These are phyloP conservation scores for Pardosa pseudoannulata DNA, from an alignment of 2,888 invertebrate genomes.

Conservation along the genomic window DNA sequence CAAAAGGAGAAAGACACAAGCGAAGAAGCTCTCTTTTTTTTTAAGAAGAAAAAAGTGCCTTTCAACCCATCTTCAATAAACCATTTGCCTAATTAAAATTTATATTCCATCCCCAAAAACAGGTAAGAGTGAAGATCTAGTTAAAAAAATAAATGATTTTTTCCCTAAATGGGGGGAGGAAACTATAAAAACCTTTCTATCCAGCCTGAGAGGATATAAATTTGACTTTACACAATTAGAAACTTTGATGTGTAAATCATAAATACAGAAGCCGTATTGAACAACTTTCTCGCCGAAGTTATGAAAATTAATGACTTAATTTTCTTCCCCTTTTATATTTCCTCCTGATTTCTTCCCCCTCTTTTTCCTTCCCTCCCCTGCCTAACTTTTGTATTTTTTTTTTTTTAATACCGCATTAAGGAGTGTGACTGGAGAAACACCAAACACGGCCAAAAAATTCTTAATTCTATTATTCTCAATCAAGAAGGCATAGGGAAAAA, in stretches of 20 bases:
- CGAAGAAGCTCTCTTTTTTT: background rate
- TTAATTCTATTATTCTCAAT: conserved; percentile 72
- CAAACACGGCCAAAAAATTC: conserved; percentile 55
- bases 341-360: background rate
- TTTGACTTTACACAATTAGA: conserved; percentile 71
- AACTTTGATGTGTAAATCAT: conserved; percentile 70
- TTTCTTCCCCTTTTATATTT: conserved; percentile 39
- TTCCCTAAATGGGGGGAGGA: background rate
- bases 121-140: background rate
- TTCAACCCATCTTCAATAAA: conserved; percentile 13
- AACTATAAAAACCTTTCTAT: conserved; percentile 14
- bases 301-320: conserved; percentile 71
- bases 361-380: conserved; percentile 27
- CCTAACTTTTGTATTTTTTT: conserved; percentile 1
- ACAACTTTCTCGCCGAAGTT: conserved; percentile 56
- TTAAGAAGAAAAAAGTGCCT: background rate
- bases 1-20: background rate
- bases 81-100: conserved; percentile 67
- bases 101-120: conserved; percentile 42
- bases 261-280: conserved; percentile 53
- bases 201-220: conserved; percentile 59
- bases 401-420: conserved; percentile 54
- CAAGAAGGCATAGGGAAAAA: conserved; percentile 38
- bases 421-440: conserved; percentile 36
- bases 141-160: conserved; percentile 14